Percentiles rank a stretch among this genome's conserved stretches.
phyloP scores from a whole-genome alignment of 2,797 vertebrate genomes.

The Sebastes jordani region DNA sequence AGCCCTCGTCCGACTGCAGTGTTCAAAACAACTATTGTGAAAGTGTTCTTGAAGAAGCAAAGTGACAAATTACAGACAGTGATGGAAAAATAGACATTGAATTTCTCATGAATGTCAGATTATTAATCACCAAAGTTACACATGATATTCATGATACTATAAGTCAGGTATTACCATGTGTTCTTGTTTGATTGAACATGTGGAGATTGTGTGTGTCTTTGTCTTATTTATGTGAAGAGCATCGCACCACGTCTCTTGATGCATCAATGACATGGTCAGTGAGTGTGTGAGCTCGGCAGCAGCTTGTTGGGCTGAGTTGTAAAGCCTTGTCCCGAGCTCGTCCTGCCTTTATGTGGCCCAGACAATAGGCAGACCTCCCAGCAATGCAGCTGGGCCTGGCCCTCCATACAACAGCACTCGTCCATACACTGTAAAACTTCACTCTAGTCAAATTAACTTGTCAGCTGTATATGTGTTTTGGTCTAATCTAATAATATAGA shows the following conservation, averaged over 20 bases:
- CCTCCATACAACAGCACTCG: conserved; percentile 81
- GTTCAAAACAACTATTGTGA: conserved; percentile 20
- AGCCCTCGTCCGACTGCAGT: background rate
- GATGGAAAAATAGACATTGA: background rate
- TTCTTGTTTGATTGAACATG: conserved; percentile 19
- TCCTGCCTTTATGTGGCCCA: conserved; percentile 82
- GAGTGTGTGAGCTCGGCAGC: conserved; percentile 73
- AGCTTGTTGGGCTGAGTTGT: conserved; percentile 82
- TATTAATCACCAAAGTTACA: background rate
- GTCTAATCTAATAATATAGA: background rate
- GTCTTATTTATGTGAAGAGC: conserved; percentile 67
- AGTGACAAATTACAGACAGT: background rate
- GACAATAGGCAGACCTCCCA: conserved; percentile 93
- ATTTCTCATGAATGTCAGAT: background rate
- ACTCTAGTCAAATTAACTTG: conserved; percentile 21
- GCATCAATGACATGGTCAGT: conserved; percentile 80
- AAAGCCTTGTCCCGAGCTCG: conserved; percentile 82
- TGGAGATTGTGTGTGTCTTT: conserved; percentile 41
- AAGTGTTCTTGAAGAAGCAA: background rate
- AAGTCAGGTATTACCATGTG: background rate
- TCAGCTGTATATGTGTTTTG: background rate
- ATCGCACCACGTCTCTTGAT: conserved; percentile 78
- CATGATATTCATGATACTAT: background rate
- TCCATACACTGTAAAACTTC: conserved; percentile 69
- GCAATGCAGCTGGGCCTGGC: conserved; percentile 88